A percentile compares a stretch with the other conserved stretches of the same genome.
Evolutionary conservation across 30 jellyfish, hydroid and myxozoan species (phyloP).

Genomic region (Cassiopea andromeda): DNA sequence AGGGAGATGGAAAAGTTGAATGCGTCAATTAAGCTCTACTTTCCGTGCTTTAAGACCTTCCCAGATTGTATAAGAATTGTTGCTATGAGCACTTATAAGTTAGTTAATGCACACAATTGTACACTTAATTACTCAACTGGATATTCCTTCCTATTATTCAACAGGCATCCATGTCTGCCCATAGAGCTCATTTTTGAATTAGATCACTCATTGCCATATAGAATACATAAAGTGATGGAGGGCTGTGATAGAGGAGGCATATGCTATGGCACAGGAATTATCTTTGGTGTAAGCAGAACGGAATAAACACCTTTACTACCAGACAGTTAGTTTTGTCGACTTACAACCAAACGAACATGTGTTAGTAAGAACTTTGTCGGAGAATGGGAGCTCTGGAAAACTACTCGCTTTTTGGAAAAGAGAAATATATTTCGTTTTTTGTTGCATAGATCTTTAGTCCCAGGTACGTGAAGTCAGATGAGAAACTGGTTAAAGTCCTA

Average conservation of each 20-base stretch:
- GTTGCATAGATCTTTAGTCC: slow-evolving; percentile 22
- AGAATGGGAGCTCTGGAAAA: slow-evolving; percentile 74
- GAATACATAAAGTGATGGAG: slow-evolving; percentile 29
- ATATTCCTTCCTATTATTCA: slow-evolving; percentile 45
- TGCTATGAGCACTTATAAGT: slow-evolving; percentile 58
- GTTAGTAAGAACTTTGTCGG: slow-evolving; percentile 42
- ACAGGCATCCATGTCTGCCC: slow-evolving; percentile 53
- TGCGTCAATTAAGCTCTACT: slow-evolving; percentile 37
- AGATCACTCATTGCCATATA: neutral
- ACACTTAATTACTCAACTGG: slow-evolving; percentile 64
- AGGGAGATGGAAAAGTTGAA: slow-evolving; percentile 52
- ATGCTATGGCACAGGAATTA: neutral
- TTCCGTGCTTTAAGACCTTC: slow-evolving; percentile 49
- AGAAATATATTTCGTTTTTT: slow-evolving; percentile 39
- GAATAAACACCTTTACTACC: slow-evolving; percentile 23
- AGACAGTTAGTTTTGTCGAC: slow-evolving; percentile 1
- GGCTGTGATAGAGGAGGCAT: slow-evolving; percentile 59
- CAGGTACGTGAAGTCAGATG: slow-evolving; percentile 33
- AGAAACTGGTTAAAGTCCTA: slow-evolving; percentile 35
- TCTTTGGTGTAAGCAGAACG: neutral
- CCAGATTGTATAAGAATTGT: slow-evolving; percentile 34
- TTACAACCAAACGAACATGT: slow-evolving; percentile 49
- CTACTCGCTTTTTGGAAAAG: slow-evolving; percentile 46
- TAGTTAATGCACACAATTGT: slow-evolving; percentile 50
- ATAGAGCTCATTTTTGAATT: slow-evolving; percentile 26